A percentile compares a stretch with the other conserved stretches of the same genome.
phyloP scores from a whole-genome alignment of 2,113 vertebrate species.

The Chaenogobius annularis region DNA sequence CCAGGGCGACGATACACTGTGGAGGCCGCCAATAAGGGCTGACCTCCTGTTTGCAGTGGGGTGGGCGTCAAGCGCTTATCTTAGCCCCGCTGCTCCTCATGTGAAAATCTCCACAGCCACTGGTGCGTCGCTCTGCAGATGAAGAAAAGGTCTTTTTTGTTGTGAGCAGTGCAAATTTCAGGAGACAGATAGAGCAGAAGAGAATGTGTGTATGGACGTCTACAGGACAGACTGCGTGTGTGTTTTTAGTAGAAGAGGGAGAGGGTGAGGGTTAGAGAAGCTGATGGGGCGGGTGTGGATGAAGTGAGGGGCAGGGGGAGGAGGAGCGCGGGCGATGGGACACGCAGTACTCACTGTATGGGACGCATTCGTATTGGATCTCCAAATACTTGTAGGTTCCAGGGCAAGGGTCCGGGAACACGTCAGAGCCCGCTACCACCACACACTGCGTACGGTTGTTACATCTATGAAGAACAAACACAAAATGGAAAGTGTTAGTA shows the following conservation, averaged over 20 bases:
- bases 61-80: constrained; percentile 63
- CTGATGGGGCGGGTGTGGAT: constrained; percentile 50
- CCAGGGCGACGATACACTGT: constrained; percentile 56
- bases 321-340: constrained; percentile 33
- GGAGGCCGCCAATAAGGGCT: constrained; percentile 60
- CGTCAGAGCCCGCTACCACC: constrained; percentile 88
- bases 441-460: constrained; percentile 93
- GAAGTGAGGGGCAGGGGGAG: constrained; percentile 35
- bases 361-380: constrained; percentile 95
- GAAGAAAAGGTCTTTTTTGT: constrained; percentile 72
- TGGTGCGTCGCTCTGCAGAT: constrained; percentile 74
- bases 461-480: constrained; percentile 76
- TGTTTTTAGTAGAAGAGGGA: constrained; percentile 17
- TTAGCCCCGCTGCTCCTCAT: constrained; percentile 47
- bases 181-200: constrained; percentile 48
- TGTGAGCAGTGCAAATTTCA: constrained; percentile 41
- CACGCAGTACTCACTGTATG: constrained; percentile 88
- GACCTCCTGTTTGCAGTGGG: constrained; percentile 53
- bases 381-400: constrained; percentile 95
- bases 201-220: constrained; percentile 46
- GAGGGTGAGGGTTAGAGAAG: constrained; percentile 41
- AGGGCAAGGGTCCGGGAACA: constrained; percentile 90
- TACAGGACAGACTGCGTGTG: constrained; percentile 38
- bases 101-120: constrained; percentile 80
- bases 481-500: constrained; percentile 15